These are phyloP conservation scores for Mustela nigripes DNA, from an alignment of 2,113 vertebrate genomes.

Conservation along the genomic window DNA sequence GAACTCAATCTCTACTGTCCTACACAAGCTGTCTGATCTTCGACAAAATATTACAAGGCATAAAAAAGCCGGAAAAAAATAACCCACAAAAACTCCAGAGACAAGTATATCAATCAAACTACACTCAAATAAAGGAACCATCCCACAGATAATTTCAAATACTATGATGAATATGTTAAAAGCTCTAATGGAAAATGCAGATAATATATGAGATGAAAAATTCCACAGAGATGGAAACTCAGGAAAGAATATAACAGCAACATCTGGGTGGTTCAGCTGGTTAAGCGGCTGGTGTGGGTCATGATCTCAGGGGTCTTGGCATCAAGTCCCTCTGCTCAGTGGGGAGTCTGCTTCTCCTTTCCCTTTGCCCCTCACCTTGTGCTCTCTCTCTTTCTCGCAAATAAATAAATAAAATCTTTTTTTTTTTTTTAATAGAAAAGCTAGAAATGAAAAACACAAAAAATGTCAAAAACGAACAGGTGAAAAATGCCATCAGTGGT, in stretches of 20 bases:
- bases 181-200: background rate
- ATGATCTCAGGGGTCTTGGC: too few species aligned
- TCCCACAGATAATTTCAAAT: background rate
- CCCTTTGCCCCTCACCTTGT: background rate
- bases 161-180: background rate
- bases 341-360: background rate
- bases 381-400: background rate
- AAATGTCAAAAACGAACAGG: background rate
- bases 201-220: background rate
- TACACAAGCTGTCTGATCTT: background rate
- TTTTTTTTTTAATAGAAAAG: background rate
- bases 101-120: background rate
- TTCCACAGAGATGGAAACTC: background rate
- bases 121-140: background rate
- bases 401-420: background rate
- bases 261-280: too few species aligned
- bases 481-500: background rate
- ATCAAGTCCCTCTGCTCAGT: background rate
- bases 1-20: background rate
- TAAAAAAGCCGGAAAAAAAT: background rate
- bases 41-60: background rate
- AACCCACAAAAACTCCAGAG: background rate
- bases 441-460: background rate
- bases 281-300: too few species aligned
- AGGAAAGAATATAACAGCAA: background rate